Evolutionary conservation across 2,113 vertebrate genomes (phyloP).

Genomic region (Tricholaema leucomelas): DNA sequence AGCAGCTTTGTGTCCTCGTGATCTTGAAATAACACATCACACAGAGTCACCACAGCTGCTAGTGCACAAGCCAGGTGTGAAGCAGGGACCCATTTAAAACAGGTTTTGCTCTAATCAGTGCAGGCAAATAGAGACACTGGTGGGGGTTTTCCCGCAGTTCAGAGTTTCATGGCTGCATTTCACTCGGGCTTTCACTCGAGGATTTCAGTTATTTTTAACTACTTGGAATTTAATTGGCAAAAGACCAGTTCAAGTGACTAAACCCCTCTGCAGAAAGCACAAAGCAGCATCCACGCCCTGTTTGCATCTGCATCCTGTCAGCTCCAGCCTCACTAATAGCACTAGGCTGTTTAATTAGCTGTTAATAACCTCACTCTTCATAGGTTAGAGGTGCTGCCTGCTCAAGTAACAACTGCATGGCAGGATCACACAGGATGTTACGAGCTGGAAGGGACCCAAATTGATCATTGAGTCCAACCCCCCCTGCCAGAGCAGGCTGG

Average conservation of each 20-base stretch:
- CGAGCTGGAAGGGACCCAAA: no score
- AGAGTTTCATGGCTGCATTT: neutral
- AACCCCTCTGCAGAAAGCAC: neutral
- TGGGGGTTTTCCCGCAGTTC: neutral
- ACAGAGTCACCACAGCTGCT: neutral
- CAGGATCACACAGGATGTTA: neutral
- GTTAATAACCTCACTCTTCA: neutral
- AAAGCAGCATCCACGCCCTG: neutral
- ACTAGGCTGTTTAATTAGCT: neutral
- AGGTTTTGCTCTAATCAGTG: neutral
- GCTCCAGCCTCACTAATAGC: neutral
- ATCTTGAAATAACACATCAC: neutral
- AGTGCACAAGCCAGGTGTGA: neutral
- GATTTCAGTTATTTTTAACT: slow-evolving; percentile 24
- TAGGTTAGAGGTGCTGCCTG: neutral
- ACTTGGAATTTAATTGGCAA: slow-evolving; percentile 49
- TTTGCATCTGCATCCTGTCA: slow-evolving; percentile 31
- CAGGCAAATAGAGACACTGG: neutral
- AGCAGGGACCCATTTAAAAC: neutral
- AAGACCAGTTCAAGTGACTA: neutral
- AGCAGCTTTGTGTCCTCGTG: no score
- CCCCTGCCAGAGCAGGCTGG: neutral
- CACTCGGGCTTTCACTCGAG: neutral
- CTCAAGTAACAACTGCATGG: neutral
- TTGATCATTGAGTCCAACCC: no score